Base-by-base conservation (phyloP, 2,113 vertebrate species). In the Xyrauchen texanus region DNA sequence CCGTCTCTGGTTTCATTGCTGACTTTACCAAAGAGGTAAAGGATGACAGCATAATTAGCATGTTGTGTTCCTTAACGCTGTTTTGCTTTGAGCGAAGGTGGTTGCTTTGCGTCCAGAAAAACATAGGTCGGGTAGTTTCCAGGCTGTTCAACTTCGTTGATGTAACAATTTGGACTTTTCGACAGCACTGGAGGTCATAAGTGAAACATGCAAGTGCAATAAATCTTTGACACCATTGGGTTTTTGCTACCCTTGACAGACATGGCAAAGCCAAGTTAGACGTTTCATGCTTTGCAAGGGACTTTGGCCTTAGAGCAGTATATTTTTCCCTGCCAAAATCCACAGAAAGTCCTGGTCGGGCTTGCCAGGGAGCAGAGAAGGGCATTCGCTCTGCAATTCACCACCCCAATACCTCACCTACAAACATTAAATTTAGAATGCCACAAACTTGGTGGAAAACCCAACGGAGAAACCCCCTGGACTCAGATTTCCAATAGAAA, bases 381-480 rank as follows among this genome's bases (percentile, higher is more conserved):
- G 57, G 66, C 61, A 74, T 53, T 64, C 10, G 16, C 62, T 72
- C n/a, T 7, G 6, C 44, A 63, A 67, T 47, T 53, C 64, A 55
- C 81, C 74, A 84, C 88, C 84, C 84, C 86, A 81, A 88, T 83
- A 88, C 90, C 89, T 86, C 83, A 78, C 87, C 87, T 88, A 85
- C 87, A 81, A 87, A 83, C 87, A 88, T 89, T 90, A 90, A 89
- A 91, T 45, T 44, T 70, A 55, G 69, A 88, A 67, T 87, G 91
- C 90, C 89, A 82, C 74, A 88, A 91, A 88, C 89, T 83, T 86
- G 83, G 88, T 87, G 85, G 78, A 89, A 91, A 92, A 89, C 87
- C 66, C 42, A 71, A 7, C 42, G 7, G 67, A 49, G 46, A 67
- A 73, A 66, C 77, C 79, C 71, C 66, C 65, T 13, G 77, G 77